Conservation (phyloP, 1,140 invertebrate species). For the Fopius arisanus region DNA sequence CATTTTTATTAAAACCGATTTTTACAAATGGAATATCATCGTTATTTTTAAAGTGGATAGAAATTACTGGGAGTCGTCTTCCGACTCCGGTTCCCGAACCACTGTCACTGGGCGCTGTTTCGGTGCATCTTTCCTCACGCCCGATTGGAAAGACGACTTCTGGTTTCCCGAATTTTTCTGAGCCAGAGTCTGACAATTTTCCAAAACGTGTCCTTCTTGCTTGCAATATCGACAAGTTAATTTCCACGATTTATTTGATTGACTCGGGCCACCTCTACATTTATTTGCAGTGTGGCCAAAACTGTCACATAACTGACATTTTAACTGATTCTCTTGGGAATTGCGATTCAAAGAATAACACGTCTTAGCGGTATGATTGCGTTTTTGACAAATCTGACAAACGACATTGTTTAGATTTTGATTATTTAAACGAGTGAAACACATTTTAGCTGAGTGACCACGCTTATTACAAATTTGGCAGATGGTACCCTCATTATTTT, state of each 20-base stretch:
- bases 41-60: neutral
- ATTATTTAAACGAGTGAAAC: neutral
- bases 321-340: too few relatives aligned
- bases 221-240: too few relatives aligned
- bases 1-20: neutral
- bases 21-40: neutral
- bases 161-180: constrained; percentile 1
- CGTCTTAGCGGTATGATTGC: neutral
- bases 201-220: too few relatives aligned
- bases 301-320: too few relatives aligned
- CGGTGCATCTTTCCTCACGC: neutral
- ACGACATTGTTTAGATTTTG: too few relatives aligned
- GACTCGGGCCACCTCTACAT: too few relatives aligned
- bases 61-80: constrained; percentile 12
- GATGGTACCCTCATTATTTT: too few relatives aligned
- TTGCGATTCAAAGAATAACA: too few relatives aligned
- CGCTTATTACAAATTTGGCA: too few relatives aligned
- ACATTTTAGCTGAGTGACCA: too few relatives aligned
- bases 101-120: neutral
- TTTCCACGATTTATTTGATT: too few relatives aligned
- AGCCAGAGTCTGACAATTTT: neutral
- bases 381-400: constrained; percentile 2
- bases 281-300: too few relatives aligned
- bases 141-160: neutral
- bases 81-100: neutral